phyloP scores from a whole-genome alignment of 2,113 vertebrate species.

The Corythaixoides concolor region DNA sequence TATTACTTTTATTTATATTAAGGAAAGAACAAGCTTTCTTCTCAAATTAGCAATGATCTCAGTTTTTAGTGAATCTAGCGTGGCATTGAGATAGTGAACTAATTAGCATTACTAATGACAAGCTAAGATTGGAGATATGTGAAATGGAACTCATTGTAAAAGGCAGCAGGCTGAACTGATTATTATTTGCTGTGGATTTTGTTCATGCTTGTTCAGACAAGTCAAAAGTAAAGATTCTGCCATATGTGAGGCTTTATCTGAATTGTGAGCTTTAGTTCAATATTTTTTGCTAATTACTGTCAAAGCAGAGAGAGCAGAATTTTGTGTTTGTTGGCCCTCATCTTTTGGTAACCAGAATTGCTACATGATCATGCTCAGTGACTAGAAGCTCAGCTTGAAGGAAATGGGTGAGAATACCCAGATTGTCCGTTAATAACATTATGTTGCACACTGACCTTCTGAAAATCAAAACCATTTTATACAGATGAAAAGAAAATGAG shows the following conservation, averaged over 20 bases:
- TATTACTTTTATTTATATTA: not conserved
- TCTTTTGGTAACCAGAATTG: not conserved
- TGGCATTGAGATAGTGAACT: not conserved
- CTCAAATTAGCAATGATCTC: not conserved
- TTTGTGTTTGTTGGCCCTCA: not conserved
- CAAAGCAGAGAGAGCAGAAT: not conserved
- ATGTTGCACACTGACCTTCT: not conserved
- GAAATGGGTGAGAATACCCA: not conserved
- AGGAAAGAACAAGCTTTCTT: not conserved
- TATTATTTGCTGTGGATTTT: constrained; percentile 31
- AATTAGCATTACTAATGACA: constrained; percentile 32
- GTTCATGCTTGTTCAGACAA: constrained; percentile 41
- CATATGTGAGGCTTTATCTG: not conserved
- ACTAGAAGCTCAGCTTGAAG: not conserved
- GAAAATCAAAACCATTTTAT: not conserved
- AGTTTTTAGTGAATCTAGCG: not conserved
- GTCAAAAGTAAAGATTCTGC: not conserved
- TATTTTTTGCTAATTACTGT: not conserved
- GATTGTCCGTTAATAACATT: not conserved
- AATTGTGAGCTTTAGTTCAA: not conserved
- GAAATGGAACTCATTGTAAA: not conserved
- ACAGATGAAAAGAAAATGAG: not conserved
- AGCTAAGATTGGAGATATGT: not conserved
- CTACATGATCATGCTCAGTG: not conserved
- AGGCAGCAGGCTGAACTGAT: constrained; percentile 12